phyloP scores from a whole-genome alignment of 2,797 vertebrate genomes.

The Coendou prehensilis region DNA sequence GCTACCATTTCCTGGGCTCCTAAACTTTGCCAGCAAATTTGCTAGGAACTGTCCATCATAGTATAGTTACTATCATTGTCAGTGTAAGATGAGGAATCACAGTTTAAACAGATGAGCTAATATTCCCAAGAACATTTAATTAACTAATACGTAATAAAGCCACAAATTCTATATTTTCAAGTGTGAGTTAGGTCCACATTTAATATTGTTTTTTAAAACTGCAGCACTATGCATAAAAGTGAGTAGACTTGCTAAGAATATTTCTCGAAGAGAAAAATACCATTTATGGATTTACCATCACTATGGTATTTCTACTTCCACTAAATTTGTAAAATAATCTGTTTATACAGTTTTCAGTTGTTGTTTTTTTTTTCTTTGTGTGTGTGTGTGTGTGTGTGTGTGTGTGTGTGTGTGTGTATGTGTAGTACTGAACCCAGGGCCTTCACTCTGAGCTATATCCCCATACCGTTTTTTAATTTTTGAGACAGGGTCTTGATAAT shows the following conservation, averaged over 20 bases:
- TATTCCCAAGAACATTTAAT: constrained; percentile 20
- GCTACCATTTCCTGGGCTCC: background rate
- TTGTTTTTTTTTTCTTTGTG: background rate
- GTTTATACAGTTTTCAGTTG: constrained; percentile 36
- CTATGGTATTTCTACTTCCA: background rate
- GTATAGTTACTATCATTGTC: background rate
- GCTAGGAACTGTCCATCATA: background rate
- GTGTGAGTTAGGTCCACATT: constrained; percentile 45
- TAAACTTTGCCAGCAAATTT: background rate
- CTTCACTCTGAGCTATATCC: background rate
- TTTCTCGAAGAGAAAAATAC: constrained; percentile 65
- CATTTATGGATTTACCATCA: constrained; percentile 61
- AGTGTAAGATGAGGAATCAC: background rate
- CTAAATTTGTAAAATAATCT: constrained; percentile 44
- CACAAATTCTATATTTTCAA: constrained; percentile 54
- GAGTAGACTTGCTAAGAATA: constrained; percentile 58
- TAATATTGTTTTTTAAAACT: constrained; percentile 60
- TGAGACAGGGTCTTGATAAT: background rate
- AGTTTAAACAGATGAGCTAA: background rate
- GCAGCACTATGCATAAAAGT: constrained; percentile 37
- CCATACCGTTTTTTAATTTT: background rate
- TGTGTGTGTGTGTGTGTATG: background rate
- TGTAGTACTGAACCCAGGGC: background rate
- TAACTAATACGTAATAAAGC: constrained; percentile 27
- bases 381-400: background rate